Base-by-base conservation (phyloP, 1,140 invertebrate species). In the Aphelinus atriplicis region DNA sequence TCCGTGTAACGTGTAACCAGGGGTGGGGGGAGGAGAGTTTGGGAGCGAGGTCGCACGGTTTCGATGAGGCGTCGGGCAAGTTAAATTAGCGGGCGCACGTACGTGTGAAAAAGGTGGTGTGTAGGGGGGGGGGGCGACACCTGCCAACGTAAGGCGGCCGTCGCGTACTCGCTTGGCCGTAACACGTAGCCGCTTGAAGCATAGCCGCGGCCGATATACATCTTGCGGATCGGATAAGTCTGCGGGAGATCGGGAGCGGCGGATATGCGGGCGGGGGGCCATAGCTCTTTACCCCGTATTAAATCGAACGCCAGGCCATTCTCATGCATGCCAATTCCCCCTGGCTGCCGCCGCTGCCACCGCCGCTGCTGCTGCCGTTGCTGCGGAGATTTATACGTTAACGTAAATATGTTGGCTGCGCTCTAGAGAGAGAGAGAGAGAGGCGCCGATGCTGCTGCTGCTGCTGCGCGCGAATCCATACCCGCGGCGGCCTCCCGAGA, bases 261-360 rank as follows among this genome's bases (percentile, higher is more conserved):
- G 26, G 26, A 26, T 26, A 26, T 26, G 26, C 26, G 26, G 26
- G 26, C 26, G 26, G 26, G 26, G 26, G 26, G 26, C 26, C 26
- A 26, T 53, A 53, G 51, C 84, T 81, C 81, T 82, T 85, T 84
- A 84, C 83, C 82, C 78, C 82, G 83, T 80, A 85, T 86, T 86
- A 86, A 86, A 86, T 86, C 84, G 84, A 86, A 86, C 81, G 83
- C 83, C 84, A 81, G 74, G 79, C 78, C 80, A 83, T 86, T 85
- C 84, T 85, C 85, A 85, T 86, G 85, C 85, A 86, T 86, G 84
- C 84, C 85, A 86, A 86, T 86, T 86, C 78, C 80, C 77, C 61
- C 42, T 26, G 50, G 67, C 42, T 26, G 50, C 43, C 57, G 6
- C 62, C 48, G 63, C 77, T 53, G 51, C 51, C 47, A 58, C 26